A percentile compares a stretch with the other conserved stretches of the same genome.
phyloP scores from a whole-genome alignment of 1,140 invertebrate species.

The Papilio polyxenes region DNA sequence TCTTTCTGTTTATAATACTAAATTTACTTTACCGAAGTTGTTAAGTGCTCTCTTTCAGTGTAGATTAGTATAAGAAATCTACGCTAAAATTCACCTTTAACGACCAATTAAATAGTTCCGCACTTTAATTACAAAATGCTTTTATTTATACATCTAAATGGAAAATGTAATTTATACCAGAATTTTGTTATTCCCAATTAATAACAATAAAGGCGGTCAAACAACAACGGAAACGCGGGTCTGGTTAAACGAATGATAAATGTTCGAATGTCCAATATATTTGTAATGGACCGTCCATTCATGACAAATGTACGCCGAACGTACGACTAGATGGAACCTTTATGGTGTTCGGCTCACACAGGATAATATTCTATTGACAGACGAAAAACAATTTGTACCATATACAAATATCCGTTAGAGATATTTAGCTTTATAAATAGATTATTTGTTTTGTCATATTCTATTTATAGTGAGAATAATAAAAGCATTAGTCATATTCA shows the following conservation, averaged over 20 bases:
- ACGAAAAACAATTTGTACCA: slow-evolving; percentile 19
- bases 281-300: slow-evolving; percentile 39
- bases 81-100: too few relatives aligned
- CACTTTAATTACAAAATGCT: background rate
- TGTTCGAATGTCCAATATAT: slow-evolving; percentile 42
- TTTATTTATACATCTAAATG: too few relatives aligned
- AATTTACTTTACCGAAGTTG: background rate
- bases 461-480: background rate
- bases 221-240: slow-evolving; percentile 41
- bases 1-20: too few relatives aligned
- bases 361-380: slow-evolving; percentile 27
- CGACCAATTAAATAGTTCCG: background rate
- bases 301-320: slow-evolving; percentile 33
- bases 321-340: slow-evolving; percentile 28
- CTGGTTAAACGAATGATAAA: slow-evolving; percentile 47
- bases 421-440: background rate
- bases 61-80: too few relatives aligned
- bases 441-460: background rate
- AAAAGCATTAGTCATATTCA: background rate
- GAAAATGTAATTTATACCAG: slow-evolving; percentile 15
- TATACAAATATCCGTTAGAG: background rate
- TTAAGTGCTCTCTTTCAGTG: background rate
- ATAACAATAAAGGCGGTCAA: slow-evolving; percentile 50
- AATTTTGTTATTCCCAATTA: slow-evolving; percentile 50
- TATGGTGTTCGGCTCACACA: slow-evolving; percentile 21